phyloP scores from a whole-genome alignment of 2,888 invertebrate genomes.

The Aleiodes leptofemur region DNA sequence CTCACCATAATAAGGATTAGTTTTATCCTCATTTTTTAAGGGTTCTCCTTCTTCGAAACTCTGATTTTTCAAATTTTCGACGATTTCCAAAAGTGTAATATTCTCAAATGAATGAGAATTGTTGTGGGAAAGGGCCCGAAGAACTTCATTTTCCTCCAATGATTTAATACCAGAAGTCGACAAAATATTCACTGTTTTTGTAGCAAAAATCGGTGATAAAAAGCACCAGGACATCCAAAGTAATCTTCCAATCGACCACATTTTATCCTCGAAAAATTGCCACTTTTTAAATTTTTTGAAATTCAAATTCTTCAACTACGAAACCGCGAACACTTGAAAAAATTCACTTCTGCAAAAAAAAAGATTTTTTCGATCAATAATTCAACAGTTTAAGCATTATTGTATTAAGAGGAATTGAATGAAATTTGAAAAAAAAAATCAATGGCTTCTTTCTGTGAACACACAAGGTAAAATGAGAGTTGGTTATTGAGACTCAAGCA shows the following conservation, averaged over 20 bases:
- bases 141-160: conserved; percentile 67
- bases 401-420: too few species aligned
- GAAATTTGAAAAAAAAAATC: not conserved
- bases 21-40: not conserved
- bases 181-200: conserved; percentile 64
- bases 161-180: conserved; percentile 50
- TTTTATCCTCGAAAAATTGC: not conserved
- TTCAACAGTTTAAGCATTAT: not conserved
- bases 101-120: conserved; percentile 60
- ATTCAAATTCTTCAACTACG: not conserved
- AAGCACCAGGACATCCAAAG: conserved; percentile 37
- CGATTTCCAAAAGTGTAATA: conserved; percentile 66
- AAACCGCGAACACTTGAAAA: not conserved
- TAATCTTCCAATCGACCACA: too few species aligned
- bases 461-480: conserved; percentile 17
- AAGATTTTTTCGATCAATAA: not conserved
- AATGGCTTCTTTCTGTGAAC: conserved; percentile 17
- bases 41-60: conserved; percentile 50
- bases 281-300: not conserved
- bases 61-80: conserved; percentile 58
- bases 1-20: conserved; percentile 68
- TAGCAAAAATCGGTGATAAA: conserved; percentile 40
- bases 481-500: conserved; percentile 1
- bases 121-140: conserved; percentile 63
- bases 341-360: not conserved